phyloP scores from a whole-genome alignment of 2,113 vertebrate genomes.

The Heliornis fulica region DNA sequence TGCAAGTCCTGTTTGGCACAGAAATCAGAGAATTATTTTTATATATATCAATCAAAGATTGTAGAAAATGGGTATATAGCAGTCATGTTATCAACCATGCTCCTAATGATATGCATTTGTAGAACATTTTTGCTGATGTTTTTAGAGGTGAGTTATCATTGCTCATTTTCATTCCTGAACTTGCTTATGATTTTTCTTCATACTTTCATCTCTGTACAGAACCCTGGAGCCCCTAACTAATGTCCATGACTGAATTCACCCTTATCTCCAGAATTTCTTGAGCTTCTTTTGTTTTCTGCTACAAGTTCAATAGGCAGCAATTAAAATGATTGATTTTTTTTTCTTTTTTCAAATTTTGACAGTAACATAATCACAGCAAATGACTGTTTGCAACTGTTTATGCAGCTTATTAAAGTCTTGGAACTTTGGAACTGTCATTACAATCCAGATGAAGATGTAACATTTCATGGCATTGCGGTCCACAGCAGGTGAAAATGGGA shows the following conservation, averaged over 20 bases:
- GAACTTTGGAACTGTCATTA: constrained; percentile 10
- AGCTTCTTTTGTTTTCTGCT: not conserved
- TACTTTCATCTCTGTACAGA: not conserved
- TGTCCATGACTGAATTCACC: not conserved
- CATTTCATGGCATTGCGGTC: not conserved
- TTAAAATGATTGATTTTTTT: not conserved
- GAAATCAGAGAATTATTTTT: constrained; percentile 42
- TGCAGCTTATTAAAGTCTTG: constrained; percentile 29
- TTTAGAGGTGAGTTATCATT: not conserved
- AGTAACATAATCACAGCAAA: constrained; percentile 30
- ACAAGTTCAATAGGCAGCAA: constrained; percentile 13
- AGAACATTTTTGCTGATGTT: not conserved
- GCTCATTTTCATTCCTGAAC: not conserved
- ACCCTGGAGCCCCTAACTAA: not conserved
- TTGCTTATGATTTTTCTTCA: not conserved
- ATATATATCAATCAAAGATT: not conserved
- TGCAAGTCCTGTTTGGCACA: constrained; percentile 17
- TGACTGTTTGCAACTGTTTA: constrained; percentile 44
- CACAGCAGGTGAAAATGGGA: not conserved
- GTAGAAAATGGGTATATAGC: constrained; percentile 15
- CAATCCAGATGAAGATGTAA: constrained; percentile 10
- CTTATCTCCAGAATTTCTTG: not conserved
- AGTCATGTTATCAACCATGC: constrained; percentile 7
- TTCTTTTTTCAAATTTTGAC: not conserved
- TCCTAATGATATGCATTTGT: constrained; percentile 13